These are phyloP conservation scores for Carollia perspicillata DNA, from an alignment of 2,113 vertebrate species.

Conservation along the genomic window DNA sequence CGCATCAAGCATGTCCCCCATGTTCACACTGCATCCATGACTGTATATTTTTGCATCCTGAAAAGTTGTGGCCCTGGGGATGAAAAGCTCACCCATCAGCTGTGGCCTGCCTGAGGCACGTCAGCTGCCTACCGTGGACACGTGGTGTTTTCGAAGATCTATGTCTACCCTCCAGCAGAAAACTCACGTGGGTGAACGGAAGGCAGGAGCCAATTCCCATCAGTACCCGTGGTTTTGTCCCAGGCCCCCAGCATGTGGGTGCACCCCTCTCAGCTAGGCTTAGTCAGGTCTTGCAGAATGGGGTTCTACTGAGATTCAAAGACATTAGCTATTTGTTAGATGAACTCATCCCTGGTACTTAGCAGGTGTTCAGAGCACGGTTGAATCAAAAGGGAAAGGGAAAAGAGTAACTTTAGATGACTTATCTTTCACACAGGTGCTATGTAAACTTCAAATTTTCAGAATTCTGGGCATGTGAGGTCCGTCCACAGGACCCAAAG, in stretches of 20 bases:
- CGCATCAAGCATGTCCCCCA: neutral
- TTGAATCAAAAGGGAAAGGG: neutral
- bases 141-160: neutral
- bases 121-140: neutral
- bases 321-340: neutral
- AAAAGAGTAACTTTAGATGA: neutral
- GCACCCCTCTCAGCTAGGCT: neutral
- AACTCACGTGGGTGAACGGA: neutral
- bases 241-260: neutral
- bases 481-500: neutral
- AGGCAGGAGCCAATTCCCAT: neutral
- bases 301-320: neutral
- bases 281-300: neutral
- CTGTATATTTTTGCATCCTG: neutral
- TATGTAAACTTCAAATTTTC: neutral
- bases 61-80: neutral
- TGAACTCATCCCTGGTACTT: neutral
- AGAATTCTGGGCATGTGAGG: neutral
- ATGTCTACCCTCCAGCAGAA: neutral
- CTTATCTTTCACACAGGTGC: neutral
- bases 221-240: neutral
- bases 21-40: neutral
- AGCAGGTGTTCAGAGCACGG: neutral
- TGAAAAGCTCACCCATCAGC: neutral
- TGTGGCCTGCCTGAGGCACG: neutral